phyloP scores from a whole-genome alignment of 2,113 vertebrate genomes.

The Psilopogon haemacephalus region DNA sequence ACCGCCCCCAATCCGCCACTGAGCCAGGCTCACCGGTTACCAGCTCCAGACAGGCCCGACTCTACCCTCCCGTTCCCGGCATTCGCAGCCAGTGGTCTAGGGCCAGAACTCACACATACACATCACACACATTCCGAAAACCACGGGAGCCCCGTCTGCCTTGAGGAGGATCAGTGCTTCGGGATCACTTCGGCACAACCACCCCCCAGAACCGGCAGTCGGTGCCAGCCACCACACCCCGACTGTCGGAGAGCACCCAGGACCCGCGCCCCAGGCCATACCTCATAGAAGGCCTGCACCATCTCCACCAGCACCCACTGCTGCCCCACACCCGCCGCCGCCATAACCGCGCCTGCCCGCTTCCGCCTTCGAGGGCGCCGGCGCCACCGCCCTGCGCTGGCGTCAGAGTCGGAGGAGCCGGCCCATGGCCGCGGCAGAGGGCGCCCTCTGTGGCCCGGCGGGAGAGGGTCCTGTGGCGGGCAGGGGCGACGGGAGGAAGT shows the following conservation, averaged over 20 bases:
- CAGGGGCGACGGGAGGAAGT: no score
- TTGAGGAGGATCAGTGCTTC: no score
- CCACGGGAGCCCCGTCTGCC: no score
- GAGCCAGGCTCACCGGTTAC: not conserved
- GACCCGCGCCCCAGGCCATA: not conserved
- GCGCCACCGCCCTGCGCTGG: not conserved
- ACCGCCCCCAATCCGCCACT: not conserved
- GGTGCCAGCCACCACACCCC: not conserved
- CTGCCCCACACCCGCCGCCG: conserved; percentile 83
- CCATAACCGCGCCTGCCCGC: not conserved
- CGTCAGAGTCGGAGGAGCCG: not conserved
- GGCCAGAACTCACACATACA: not conserved
- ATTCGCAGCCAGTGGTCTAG: not conserved
- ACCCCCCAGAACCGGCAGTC: not conserved
- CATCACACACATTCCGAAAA: not conserved
- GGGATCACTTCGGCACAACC: no score
- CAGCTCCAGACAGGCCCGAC: not conserved
- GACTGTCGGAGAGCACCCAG: no score
- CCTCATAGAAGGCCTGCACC: conserved; percentile 96
- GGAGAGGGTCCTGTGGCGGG: no score
- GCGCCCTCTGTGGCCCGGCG: not conserved
- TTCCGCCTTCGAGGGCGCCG: conserved; percentile 1
- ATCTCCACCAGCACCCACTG: conserved; percentile 97
- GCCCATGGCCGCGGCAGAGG: not conserved
- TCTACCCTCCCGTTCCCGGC: not conserved